Conservation (phyloP, 2,888 invertebrate genomes). For the Octonoba sinensis region DNA sequence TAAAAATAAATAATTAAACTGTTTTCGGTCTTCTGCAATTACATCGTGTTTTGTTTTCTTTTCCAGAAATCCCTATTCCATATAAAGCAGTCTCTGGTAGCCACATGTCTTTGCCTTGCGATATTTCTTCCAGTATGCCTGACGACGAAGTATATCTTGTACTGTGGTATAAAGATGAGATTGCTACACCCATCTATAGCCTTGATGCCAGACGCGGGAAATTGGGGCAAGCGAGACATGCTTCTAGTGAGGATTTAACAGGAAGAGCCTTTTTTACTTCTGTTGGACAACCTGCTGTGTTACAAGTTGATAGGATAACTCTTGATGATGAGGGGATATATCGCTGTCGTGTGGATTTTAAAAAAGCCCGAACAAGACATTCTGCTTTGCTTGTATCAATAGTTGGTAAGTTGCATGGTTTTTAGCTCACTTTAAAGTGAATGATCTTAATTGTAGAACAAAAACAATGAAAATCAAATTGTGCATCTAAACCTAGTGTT, state of each 20-base stretch:
- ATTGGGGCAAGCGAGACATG: slow-evolving; percentile 60
- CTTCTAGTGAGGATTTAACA: slow-evolving; percentile 86
- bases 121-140: slow-evolving; percentile 50
- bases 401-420: slow-evolving; percentile 80
- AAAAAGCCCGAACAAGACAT: slow-evolving; percentile 89
- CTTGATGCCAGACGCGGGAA: slow-evolving; percentile 57
- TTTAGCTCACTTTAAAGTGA: too few relatives aligned
- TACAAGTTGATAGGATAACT: slow-evolving; percentile 75
- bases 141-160: slow-evolving; percentile 63
- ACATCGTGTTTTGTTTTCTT: not conserved
- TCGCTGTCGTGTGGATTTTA: slow-evolving; percentile 89
- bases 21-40: not conserved
- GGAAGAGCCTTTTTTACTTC: slow-evolving; percentile 87
- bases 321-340: slow-evolving; percentile 90
- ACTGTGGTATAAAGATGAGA: slow-evolving; percentile 64
- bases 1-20: too few relatives aligned
- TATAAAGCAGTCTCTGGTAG: slow-evolving; percentile 60
- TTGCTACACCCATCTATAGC: slow-evolving; percentile 63
- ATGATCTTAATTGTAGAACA: too few relatives aligned
- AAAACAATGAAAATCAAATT: too few relatives aligned
- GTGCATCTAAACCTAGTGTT: too few relatives aligned
- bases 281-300: slow-evolving; percentile 73
- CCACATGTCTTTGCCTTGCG: slow-evolving; percentile 61
- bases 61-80: slow-evolving; percentile 51
- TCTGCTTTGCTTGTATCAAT: slow-evolving; percentile 91